Evolutionary conservation across 2,888 invertebrate genomes (phyloP), one percentile per base, ranked within the genome.

Genomic region (Scrobipalpa costella): DNA sequence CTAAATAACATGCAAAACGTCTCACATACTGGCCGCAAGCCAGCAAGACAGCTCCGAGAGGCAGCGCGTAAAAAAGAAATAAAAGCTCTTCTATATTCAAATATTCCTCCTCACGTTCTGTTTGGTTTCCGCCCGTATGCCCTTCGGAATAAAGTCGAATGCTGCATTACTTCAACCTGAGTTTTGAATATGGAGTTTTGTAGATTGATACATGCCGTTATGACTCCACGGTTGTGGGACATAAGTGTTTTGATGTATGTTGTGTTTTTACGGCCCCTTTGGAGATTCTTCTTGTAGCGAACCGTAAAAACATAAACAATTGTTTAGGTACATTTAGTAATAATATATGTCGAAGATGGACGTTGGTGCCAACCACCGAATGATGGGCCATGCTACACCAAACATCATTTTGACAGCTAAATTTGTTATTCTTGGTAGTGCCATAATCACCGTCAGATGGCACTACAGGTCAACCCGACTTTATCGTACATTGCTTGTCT

Each of bases 1-100:
- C 66, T 63, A 69, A 69, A 71, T 67, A 69, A 67, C 71, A 70
- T 69, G 70, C 62, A 66, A 63, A 66, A 63, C 52, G 63, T 62
- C 49, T 69, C 66, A 63, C 60, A 59, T 64, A 60, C 69, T 73
- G 73, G 73, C 73, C 67, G 47, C 40, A 40, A 9, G 73, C 73
- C 71, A 73, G 68, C 59, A 65, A 67, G 63, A 66, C 63, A 66
- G 66, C 62, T 62, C 44, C 36, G 52, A 60, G 55, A 66, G 59
- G 40, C 60, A 59, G 47, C 15, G 59, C 63, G 61, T 55, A 55
- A 60, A 66, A 66, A 63, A 63, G 67, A 69, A 68, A 67, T 64
- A 61, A 71, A 68, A 66, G 65, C 63, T 62, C 63, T 65, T 69
- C 68, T 66, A 63, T 67, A 65, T 68, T 69, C 66, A 67, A 68